Conservation (phyloP, 2,797 vertebrate genomes). For the Phrynocephalus guinanensis region DNA sequence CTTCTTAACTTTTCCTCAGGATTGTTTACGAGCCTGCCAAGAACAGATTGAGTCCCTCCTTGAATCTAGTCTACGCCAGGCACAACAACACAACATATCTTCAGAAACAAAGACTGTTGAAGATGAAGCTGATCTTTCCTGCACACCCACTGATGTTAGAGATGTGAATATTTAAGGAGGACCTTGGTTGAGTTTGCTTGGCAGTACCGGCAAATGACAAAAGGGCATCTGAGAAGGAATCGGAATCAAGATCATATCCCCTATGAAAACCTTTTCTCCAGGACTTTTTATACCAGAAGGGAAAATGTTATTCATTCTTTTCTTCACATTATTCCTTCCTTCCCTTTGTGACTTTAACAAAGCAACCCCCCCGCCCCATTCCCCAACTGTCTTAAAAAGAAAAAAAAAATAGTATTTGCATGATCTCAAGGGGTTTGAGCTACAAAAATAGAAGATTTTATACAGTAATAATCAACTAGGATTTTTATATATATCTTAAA, state of each 20-base stretch:
- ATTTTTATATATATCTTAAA: constrained; percentile 80
- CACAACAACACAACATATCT: constrained; percentile 86
- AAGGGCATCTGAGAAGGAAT: constrained; percentile 78
- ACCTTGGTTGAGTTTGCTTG: constrained; percentile 70
- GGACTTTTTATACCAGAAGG: constrained; percentile 78
- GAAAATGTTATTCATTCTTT: constrained; percentile 73
- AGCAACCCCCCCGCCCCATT: constrained; percentile 72
- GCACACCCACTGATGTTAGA: constrained; percentile 95
- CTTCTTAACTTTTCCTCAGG: constrained; percentile 78
- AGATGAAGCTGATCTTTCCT: constrained; percentile 91
- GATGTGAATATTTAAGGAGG: constrained; percentile 94
- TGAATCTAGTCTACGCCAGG: constrained; percentile 94
- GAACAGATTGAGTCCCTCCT: constrained; percentile 98
- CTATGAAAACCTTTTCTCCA: constrained; percentile 72
- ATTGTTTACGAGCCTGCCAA: constrained; percentile 97
- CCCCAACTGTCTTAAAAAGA: constrained; percentile 77
- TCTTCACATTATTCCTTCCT: constrained; percentile 76
- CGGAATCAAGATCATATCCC: constrained; percentile 66
- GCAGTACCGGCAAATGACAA: constrained; percentile 66
- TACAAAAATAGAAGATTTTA: constrained; percentile 79
- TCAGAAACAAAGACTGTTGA: constrained; percentile 91
- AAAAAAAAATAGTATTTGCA: constrained; percentile 79
- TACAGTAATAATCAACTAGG: constrained; percentile 84
- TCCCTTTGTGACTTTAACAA: constrained; percentile 77
- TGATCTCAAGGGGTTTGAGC: constrained; percentile 78